Evolutionary conservation across 2,113 vertebrate species (phyloP), one percentile per base, ranked within the genome.

Genomic region (Scatophagus argus): DNA sequence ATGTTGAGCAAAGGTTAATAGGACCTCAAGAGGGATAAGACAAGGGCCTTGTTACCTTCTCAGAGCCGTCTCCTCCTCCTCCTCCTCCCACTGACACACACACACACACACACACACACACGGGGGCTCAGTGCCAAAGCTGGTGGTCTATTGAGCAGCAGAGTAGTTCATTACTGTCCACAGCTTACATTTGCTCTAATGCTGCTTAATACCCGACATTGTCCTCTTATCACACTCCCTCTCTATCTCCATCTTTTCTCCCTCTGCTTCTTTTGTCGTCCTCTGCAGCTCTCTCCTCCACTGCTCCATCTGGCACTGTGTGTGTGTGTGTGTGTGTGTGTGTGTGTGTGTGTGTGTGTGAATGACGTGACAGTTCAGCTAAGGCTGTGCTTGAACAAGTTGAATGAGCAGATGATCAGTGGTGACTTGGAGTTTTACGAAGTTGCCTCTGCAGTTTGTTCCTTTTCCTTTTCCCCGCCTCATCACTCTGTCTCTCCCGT

Each of bases 21-120:
- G 86, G 84, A 83, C 88, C 87, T 91, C 88, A 82, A 84, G 90
- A 91, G 87, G 83, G 58, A 86, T 77, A 79, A 82, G 84, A 86
- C 80, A 59, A 84, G 84, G 81, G 78, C 72, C 75, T 79, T 81
- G 84, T 84, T 88, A 75, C 76, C 77, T 47, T 88, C 81, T 77
- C 77, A 67, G 75, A 64, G 75, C 80, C 81, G 79, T 83, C 79
- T 74, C 12, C 59, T 67, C 62, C 41, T 62, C 12, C 12, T 38
- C 44, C 52, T 19, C 4, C 76, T 41, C 63, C 21, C 44, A 47
- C 46, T n/a, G 19, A 58, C 51, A 47, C 43, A 77, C 59, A 60
- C 83, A 60, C 68, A 58, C 73, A 60, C 74, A 32, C 65, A 39
- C 49, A 60, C 78, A 54, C 81, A 74, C 75, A 67, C 27, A 21